Evolutionary conservation across 1,140 invertebrate species (phyloP), one percentile per base, ranked within the genome.

Genomic region (Geopemphigus sp.): DNA sequence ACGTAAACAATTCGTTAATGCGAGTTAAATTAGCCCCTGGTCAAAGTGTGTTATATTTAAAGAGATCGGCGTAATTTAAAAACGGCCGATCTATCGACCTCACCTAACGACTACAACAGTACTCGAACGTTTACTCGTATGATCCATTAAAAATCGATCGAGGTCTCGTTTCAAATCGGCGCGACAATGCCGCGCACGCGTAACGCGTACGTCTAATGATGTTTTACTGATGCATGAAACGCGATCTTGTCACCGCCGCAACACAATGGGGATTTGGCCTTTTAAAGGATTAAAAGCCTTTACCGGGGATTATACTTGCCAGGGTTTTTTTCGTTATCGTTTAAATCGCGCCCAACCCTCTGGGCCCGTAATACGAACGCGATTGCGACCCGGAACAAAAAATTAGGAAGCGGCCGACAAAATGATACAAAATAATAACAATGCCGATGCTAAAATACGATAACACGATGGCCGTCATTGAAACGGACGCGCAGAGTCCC

Each of bases 251-350:
- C 74, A 78, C 57, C 32, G 22, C 11, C 1, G 14, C 29, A 12
- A 61, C 74, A 78, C 39, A 78, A 61, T 78, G 47, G 74, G 74
- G 74, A 78, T 78, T 72, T n/a, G 24, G 32, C 74, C 74, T 78
- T 78, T 78, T 78, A 78, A 78, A 78, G 45, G 74, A 78, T 78
- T 78, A 78, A 63, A 61, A 61, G 74, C 74, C 56, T 78, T 78
- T 78, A 78, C 53, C 74, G 45, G 57, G 74, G 74, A 78, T 78
- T 63, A 78, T 26, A 17, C 10, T 15, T 6, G 26, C n/a, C 15
- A 10, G 56, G 22, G 1, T 19, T 74, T 76, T 73, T 73, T 72
- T 57, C 32, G 53, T 76, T 76, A 76, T 72, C 68, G 47, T 72
- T 72, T 54, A 54, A 26, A 72, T 72, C 68, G 47, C 24, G 5